Percentiles rank a stretch among this genome's conserved stretches.
Evolutionary conservation across 2,888 invertebrate species (phyloP).

Genomic region (Elysia crispata): DNA sequence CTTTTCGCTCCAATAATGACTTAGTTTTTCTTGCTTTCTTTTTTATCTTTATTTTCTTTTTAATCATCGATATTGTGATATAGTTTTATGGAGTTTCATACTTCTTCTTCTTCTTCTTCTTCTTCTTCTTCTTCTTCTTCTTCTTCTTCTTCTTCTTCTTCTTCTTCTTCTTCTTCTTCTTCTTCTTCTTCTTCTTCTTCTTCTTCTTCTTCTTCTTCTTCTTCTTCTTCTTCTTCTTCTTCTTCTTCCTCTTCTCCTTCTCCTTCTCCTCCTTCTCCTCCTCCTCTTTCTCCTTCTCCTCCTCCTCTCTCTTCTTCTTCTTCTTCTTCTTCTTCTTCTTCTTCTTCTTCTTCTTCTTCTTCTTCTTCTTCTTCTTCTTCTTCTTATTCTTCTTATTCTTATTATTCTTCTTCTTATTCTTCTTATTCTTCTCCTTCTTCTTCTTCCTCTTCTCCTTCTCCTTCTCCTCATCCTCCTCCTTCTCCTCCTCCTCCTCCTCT

Average conservation of each 20-base stretch:
- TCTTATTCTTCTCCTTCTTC: no score
- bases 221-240: constrained; percentile 15
- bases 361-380: neutral
- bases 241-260: neutral
- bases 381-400: no score
- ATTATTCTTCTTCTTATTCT: no score
- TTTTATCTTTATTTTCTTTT: no score
- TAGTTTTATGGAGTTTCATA: no score
- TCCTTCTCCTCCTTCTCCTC: neutral
- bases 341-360: neutral
- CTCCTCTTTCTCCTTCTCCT: neutral
- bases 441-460: no score
- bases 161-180: neutral
- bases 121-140: neutral
- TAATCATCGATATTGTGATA: no score
- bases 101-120: no score
- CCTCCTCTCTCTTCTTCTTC: no score
- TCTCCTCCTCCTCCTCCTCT: neutral
- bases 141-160: neutral
- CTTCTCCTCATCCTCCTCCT: no score
- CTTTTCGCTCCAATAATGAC: no score
- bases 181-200: neutral
- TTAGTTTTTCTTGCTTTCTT: no score
- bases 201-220: constrained; percentile 7
- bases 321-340: neutral